Base-by-base conservation (phyloP, 2,888 invertebrate genomes). In the Rosalia funebris region DNA sequence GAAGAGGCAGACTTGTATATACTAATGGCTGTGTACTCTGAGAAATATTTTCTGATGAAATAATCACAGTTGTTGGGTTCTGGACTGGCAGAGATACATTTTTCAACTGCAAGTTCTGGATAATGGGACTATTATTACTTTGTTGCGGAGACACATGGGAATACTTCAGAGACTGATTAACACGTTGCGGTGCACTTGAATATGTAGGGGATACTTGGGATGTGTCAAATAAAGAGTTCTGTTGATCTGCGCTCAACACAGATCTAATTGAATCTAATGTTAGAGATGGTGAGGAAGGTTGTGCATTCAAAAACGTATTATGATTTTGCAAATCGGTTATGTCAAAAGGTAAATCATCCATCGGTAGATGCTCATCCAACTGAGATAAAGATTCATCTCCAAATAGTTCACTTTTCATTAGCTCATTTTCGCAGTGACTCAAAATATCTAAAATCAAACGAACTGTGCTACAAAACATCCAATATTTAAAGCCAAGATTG, bases 351-450 rank as follows among this genome's bases (percentile, higher is more conserved):
- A 83, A 79, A 34, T 81, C 81, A 58, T 84, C 84, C 78, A 84
- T 81, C 10, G 78, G 78, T 41, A 84, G 71, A 5, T 81, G 79
- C 15, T 83, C 83, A 20, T 84, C 84, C 44, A 84, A 70, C 57
- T 84, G 82, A 0, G 83, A 81, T 0, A 85, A 74, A 4, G 81
- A 78, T 31, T 85, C 85, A 68, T 86, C 85, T 5, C 79, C 81
- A 66, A 86, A 86, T 10, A 86, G 74, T 62, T 81, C 83, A 69
- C 77, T 81, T 71, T 82, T 84, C 81, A 90, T 83, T 64, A 89
- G 83, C 75, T 89, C 89, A 65, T 82, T 88, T 79, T 89, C 89
- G 75, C 88, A 90, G 64, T 88, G 87, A 67, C 85, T 85, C 19
- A 90, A 80, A 46, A 89, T 84, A 80, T 89, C 89, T 89, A 80